Base-by-base conservation (phyloP, 2,113 vertebrate species). In the Orientallactaga bullata region DNA sequence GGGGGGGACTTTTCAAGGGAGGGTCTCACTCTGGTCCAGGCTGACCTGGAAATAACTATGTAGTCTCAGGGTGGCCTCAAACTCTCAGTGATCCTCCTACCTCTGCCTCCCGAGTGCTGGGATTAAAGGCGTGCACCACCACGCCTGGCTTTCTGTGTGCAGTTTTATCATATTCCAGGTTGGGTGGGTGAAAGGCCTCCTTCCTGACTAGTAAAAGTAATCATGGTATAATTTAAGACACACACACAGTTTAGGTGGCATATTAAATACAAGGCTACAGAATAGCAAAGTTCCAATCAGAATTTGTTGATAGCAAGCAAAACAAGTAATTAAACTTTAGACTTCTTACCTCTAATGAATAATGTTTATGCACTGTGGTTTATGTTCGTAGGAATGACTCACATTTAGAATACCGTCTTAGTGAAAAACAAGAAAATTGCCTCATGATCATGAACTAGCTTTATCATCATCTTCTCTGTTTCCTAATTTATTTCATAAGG, bases 371-470 rank as follows among this genome's bases (percentile, higher is more conserved):
- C 51, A 89, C 95, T 78, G 78, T 35, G 30, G 16, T 66, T 96
- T 79, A 69, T 82, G 68, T 90, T 83, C 71, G 35, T 76, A 88
- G 68, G 58, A 89, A 78, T 85, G 47, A 69, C 18, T 83, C 7
- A 89, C 10, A 39, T n/a, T 80, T 95, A 32, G 15, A 73, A 80
- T 90, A 77, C 3, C 83, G 18, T 76, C n/a, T 93, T 66, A 79
- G 7, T 93, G 28, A n/a, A 91, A 93, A 94, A 85, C 65, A 68
- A 81, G 68, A 90, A 76, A 89, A 85, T 71, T 69, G 71, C 32
- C 78, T 21, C 28, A 79, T 93, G 69, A 51, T 93, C 18, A 68
- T 69, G 2, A 88, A 72, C 69, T 51, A 61, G 55, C 2, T 55
- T 89, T 69, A 61, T 73, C 17, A 68, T 9, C n/a, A 47, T 85